Evolutionary conservation across 2,797 vertebrate species (phyloP), one percentile per base, ranked within the genome.

Genomic region (Aphelocoma californica): DNA sequence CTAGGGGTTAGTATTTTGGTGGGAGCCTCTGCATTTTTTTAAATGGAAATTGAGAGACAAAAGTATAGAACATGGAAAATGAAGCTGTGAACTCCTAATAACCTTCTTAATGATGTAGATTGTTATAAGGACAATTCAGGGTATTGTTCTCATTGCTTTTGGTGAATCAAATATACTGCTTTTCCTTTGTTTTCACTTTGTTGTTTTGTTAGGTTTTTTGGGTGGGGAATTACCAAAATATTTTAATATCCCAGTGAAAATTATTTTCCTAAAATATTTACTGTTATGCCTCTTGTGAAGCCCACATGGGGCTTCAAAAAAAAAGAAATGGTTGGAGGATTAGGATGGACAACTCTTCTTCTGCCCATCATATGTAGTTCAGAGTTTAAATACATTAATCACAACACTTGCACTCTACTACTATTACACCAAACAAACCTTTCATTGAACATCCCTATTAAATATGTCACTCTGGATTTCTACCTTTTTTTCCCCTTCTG

Each of bases 51-150:
- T 9, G 3, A 47, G 51, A 94, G 75, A 61, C 58, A 94, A 96
- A 97, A 80, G 64, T 40, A 62, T 57, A 67, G 88, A 94, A 74
- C 42, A 78, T 28, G 31, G 66, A 82, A 92, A 84, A 57, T 40
- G 87, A 90, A 94, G 42, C 57, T 91, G 54, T 90, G 93, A 97
- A 90, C 77, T 95, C 65, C 62, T 78, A 83, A 87, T 92, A 94
- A 95, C 92, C 86, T 88, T 88, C 70, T 48, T 62, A 86, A 87
- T 10, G 17, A 90, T 54, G 40, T 61, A 10, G 42, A 69, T 32
- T 69, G 31, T 92, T 81, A 57, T 72, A 79, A 65, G 40, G 69
- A 32, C 12, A 38, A 85, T 82, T 92, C 66, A 83, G 75, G 24
- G 53, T 75, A 44, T 69, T 53, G 54, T 51, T 82, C 53, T 50